Base-by-base conservation (phyloP, 1,140 invertebrate genomes). In the Magallana gigas region DNA sequence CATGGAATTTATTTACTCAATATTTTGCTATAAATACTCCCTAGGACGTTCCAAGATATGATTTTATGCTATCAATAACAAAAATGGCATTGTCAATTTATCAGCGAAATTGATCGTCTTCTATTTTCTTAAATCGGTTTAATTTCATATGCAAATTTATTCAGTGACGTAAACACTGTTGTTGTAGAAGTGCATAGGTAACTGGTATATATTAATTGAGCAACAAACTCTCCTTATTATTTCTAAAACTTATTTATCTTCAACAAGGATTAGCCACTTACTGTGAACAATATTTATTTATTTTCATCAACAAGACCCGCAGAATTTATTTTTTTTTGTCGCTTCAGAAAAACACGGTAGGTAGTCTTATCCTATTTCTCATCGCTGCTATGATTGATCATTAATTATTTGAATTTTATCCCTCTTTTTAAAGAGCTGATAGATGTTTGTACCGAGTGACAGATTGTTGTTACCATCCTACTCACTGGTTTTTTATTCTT, bases 381-480 rank as follows among this genome's bases (percentile, higher is more conserved):
- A 76, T 23, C 18, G 12, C 8, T 71, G 8, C 36, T 23, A 23
- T 76, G 68, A 76, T 36, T 76, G 68, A 76, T 76, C 18, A 76
- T 76, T 29, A 18, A 12, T 29, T 29, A 76, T 62, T 29, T 18
- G 11, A 29, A 29, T 12, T 18, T 12, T 76, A 29, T 76, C 8
- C 23, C 48, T 29, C 68, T 29, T 76, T 12, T 76, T 5, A 29
- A 76, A 23, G 1, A 23, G 68, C 14, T 76, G 8, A 76, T 76
- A 23, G 68, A 23, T 29, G 18, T 29, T 29, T 64, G 23, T 29
- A 36, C 68, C 68, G 23, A 76, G 23, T 76, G 68, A 76, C 68
- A 76, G 68, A 76, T 76, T 76, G 68, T 76, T 76, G 23, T 76
- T 29, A 76, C 68, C 68, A 76, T 76, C 68, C 68, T 76, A 76